Base-by-base conservation (phyloP, 1,140 invertebrate species). In the Calliphora vicina region DNA sequence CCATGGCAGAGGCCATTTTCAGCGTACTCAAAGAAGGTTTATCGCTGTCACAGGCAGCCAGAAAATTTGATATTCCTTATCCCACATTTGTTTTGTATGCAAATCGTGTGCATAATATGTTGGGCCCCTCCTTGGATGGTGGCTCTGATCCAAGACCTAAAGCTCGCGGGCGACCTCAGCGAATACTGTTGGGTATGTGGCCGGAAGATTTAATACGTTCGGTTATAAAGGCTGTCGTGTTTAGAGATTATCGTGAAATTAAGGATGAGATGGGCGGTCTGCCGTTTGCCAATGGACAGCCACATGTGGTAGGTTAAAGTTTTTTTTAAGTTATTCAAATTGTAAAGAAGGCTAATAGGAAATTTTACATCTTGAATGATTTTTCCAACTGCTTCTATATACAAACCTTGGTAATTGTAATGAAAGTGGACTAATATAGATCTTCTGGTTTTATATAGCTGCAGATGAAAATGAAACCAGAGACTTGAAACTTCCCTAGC, bases 21-120 rank as follows among this genome's bases (percentile, higher is more conserved):
- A 96, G 96, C 86, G 96, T 97, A 27, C 92, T 97, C 72, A 97
- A 97, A 86, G 96, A 97, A 89, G 96, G 96, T n/a, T 91, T 97
- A 35, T 96, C 96, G 4, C 91, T 97, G 76, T 97, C 96, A 10
- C 96, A 98, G 89, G 96, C 96, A 2, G 97, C 97, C 25, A 93
- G 96, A 86, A 97, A 97, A 91, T 97, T 96, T 92, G 96, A 97
- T 92, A 98, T 98, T 89, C 97, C 97, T 23, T 97, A 98, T 91
- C 97, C 97, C 82, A 98, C 97, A 1, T 97, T 98, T 88, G 96
- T 98, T 67, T 93, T 97, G n/a, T 98, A 98, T 91, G 96, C 97
- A 80, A 98, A 97, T 91, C 92, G 96, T 83, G 97, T 98, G 6
- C 96, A 97, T 91, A 97, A 98, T 90, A 97, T 98, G 95, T 93